Base-by-base conservation (phyloP, 2,113 vertebrate genomes). In the Psophia crepitans region DNA sequence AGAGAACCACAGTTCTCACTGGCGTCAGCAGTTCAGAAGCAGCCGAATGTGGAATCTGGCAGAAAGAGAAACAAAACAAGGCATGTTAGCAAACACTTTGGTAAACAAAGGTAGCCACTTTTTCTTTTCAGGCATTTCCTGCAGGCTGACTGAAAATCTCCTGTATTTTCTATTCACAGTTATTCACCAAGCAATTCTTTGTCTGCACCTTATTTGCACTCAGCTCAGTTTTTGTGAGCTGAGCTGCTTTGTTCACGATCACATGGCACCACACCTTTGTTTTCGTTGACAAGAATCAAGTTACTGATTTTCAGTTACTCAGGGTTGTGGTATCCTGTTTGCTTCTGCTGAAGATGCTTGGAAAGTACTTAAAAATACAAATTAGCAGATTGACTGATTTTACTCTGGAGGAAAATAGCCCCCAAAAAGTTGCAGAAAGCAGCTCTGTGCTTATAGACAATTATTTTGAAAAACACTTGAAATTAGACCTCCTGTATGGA, bases 41-140 rank as follows among this genome's bases (percentile, higher is more conserved):
- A 89, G 49, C 49, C 51, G 74, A 92, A 65, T 22, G 41, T 82
- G 49, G 53, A 57, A 76, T 82, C 74, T 87, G 80, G 79, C 44
- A 65, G 90, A 65, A 94, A 56, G 10, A 78, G 51, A 85, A 94
- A 77, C 77, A 91, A 95, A 95, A 28, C 41, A 93, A 91, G 33
- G n/a, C 22, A 77, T 49, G 53, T 90, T 92, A 87, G 39, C 70
- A 88, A 89, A 94, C 82, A 61, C 33, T 44, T 85, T 49, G 64
- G 27, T 58, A 69, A 63, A 39, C 54, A 77, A 87, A 84, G 33
- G 35, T n/a, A 87, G 32, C 37, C 24, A 60, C 30, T 79, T 80
- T 64, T 61, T 81, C n/a, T 85, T 76, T 63, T 76, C 57, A 75
- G 76, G 27, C 7, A 21, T 77, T 94, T 86, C 58, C 61, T 69